Conservation (phyloP, 2,888 invertebrate species). For the Lithodes maja region DNA sequence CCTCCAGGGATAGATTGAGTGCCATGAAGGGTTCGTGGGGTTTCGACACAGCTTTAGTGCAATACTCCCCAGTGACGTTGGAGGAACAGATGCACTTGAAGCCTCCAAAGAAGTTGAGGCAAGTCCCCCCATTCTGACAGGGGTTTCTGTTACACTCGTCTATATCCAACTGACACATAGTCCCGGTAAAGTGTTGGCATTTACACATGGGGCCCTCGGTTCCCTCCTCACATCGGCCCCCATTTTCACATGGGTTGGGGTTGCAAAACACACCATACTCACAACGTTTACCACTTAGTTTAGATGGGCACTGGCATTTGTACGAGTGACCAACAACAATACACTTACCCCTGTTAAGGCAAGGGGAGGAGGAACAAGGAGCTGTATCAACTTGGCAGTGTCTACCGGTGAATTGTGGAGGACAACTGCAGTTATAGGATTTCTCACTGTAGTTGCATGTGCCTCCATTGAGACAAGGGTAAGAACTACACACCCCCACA, state of each 20-base stretch:
- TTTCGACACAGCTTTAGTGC: slow-evolving; percentile 79
- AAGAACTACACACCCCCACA: slow-evolving; percentile 83
- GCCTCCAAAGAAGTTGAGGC: slow-evolving; percentile 80
- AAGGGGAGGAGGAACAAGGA: slow-evolving; percentile 91
- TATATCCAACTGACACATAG: slow-evolving; percentile 86
- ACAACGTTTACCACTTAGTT: slow-evolving; percentile 80
- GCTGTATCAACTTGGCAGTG: slow-evolving; percentile 90
- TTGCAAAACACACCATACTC: slow-evolving; percentile 86
- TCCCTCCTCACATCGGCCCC: slow-evolving; percentile 93
- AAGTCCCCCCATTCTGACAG: slow-evolving; percentile 92
- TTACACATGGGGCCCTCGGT: slow-evolving; percentile 86
- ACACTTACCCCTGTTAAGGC: slow-evolving; percentile 84
- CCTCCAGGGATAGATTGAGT: slow-evolving; percentile 80
- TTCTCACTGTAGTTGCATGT: slow-evolving; percentile 79
- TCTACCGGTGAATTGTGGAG: slow-evolving; percentile 84
- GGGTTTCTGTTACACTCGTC: slow-evolving; percentile 88
- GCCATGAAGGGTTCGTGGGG: slow-evolving; percentile 81
- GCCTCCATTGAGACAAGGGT: slow-evolving; percentile 87
- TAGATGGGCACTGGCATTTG: slow-evolving; percentile 83
- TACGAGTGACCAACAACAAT: slow-evolving; percentile 79
- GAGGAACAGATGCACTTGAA: slow-evolving; percentile 77
- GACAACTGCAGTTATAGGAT: slow-evolving; percentile 85
- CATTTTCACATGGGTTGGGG: slow-evolving; percentile 88
- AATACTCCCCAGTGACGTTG: slow-evolving; percentile 74
- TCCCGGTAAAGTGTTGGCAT: slow-evolving; percentile 88